These are phyloP conservation scores for Mesembrinibis cayennensis DNA, from an alignment of 2,113 vertebrate genomes.

Conservation along the genomic window DNA sequence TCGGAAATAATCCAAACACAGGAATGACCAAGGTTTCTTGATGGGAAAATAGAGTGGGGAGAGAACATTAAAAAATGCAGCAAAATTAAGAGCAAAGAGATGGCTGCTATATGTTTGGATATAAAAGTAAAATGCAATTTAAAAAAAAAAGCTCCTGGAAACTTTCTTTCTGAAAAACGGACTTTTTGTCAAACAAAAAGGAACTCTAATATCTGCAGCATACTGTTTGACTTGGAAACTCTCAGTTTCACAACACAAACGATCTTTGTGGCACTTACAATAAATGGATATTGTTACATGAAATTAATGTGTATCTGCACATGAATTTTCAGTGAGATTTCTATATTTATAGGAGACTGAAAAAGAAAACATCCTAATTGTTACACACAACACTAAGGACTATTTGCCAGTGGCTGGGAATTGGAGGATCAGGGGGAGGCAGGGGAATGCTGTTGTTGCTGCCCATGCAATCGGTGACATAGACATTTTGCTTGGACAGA, in stretches of 20 bases:
- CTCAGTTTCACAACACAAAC: neutral
- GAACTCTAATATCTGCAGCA: neutral
- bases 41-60: neutral
- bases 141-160: neutral
- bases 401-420: neutral
- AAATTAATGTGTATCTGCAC: neutral
- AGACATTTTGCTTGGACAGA: neutral
- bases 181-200: neutral
- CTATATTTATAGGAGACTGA: neutral
- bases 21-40: neutral
- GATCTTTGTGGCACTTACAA: neutral
- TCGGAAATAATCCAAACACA: neutral
- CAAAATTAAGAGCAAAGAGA: neutral
- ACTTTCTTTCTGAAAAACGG: neutral
- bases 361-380: neutral
- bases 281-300: neutral
- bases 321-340: neutral
- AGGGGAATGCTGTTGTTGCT: neutral
- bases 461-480: accelerated
- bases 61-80: neutral
- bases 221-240: neutral
- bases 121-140: neutral
- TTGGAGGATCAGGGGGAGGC: accelerated
- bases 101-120: neutral
- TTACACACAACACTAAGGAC: neutral